phyloP scores from a whole-genome alignment of 2,888 invertebrate genomes.

The Chromoteleia sp. region DNA sequence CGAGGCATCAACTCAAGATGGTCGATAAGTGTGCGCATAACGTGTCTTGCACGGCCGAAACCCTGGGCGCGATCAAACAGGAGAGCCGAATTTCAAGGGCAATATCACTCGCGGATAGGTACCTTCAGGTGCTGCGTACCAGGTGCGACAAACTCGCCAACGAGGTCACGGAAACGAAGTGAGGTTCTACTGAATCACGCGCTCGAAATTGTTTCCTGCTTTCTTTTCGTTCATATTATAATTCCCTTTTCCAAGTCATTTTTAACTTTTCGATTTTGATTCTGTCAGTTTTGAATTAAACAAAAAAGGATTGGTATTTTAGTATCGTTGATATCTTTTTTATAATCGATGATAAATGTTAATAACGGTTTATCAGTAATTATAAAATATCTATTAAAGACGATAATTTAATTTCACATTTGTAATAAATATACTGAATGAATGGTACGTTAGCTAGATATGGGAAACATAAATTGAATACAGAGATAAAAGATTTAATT shows the following conservation, averaged over 20 bases:
- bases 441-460: too few relatives aligned
- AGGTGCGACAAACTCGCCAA: constrained; percentile 79
- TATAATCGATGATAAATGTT: too few relatives aligned
- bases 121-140: constrained; percentile 78
- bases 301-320: too few relatives aligned
- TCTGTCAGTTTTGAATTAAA: too few relatives aligned
- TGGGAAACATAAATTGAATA: too few relatives aligned
- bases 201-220: constrained; percentile 5
- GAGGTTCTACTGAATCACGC: constrained; percentile 70
- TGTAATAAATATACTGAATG: too few relatives aligned
- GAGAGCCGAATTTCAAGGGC: constrained; percentile 81
- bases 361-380: too few relatives aligned
- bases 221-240: not conserved
- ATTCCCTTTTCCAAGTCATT: not conserved
- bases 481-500: too few relatives aligned
- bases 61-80: constrained; percentile 82
- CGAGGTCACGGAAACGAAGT: constrained; percentile 82
- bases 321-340: too few relatives aligned
- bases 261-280: too few relatives aligned
- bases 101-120: constrained; percentile 79
- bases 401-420: too few relatives aligned
- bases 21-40: constrained; percentile 79
- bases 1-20: constrained; percentile 80
- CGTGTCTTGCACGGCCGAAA: constrained; percentile 81
- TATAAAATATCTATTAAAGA: too few relatives aligned